Percentiles rank a stretch among this genome's conserved stretches.
phyloP scores from a whole-genome alignment of 2,113 vertebrate species.

The Steatornis caripensis region DNA sequence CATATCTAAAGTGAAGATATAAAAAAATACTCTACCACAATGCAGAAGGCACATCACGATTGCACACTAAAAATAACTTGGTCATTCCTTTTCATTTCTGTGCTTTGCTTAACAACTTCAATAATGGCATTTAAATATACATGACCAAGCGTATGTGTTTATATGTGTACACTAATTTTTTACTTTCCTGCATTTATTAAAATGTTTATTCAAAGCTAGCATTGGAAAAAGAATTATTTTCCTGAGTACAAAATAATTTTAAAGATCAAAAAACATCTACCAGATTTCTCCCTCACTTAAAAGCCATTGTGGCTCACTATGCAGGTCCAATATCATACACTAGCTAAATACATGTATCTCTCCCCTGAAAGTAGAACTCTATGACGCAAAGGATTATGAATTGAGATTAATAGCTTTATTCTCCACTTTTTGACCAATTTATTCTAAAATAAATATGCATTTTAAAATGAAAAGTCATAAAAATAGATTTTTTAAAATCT shows the following conservation, averaged over 20 bases:
- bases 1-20: neutral
- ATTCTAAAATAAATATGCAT: neutral
- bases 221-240: neutral
- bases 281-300: neutral
- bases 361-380: neutral
- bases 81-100: neutral
- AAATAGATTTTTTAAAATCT: neutral
- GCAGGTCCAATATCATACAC: neutral
- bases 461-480: neutral
- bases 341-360: neutral
- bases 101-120: neutral
- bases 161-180: neutral
- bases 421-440: neutral
- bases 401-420: neutral
- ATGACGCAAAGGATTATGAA: neutral
- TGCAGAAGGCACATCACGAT: neutral
- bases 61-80: neutral
- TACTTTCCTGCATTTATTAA: neutral
- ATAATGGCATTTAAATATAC: neutral
- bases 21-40: neutral
- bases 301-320: accelerated
- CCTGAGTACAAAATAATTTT: neutral
- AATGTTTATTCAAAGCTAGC: neutral
- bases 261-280: neutral
- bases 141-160: neutral